Evolutionary conservation across 2,797 vertebrate genomes (phyloP), one percentile per base, ranked within the genome.

Genomic region (Notamacropus eugenii): DNA sequence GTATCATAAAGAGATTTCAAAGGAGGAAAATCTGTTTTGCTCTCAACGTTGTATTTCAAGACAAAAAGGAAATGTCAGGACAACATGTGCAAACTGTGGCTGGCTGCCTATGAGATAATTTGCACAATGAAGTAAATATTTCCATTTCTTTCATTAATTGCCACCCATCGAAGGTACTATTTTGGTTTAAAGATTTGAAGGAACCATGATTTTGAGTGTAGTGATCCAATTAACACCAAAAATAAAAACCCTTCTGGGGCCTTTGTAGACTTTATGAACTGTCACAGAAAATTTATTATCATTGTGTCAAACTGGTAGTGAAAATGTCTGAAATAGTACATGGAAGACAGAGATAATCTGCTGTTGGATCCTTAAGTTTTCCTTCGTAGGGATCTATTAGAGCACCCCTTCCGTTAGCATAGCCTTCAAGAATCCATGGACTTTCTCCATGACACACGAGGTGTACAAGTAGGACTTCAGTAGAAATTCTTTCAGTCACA

Each of bases 1-100:
- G 54, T 82, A 94, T 55, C 57, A 94, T 28, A 50, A 90, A 95
- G 54, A 91, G n/a, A 94, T 91, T 90, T 96, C 59, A 96, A 50
- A 94, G 28, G 34, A 92, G 54, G 52, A 1, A 9, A 59, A 46
- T 34, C 56, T 57, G 67, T 3, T 74, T 11, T 93, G 31, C 57
- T 92, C 87, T 93, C 57, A 92, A 93, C 92, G 90, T 92, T 94
- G 90, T 0, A 59, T 54, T 91, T 87, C 0, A 91, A 1, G 90
- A 28, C 50, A 96, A 40, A 62, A 58, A 91, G 3, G 27, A 95
- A 93, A 6, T 22, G 55, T 11, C 52, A 22, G 13, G 54, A n/a
- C 8, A 55, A 92, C 16, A 46, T 24, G 5, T 90, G 59, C 59
- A 94, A 22, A 56, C 40, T 92, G 54, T 50, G 93, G 90, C 55